Percentiles rank a stretch among this genome's conserved stretches.
These are phyloP conservation scores for Eulacestoma nigropectus DNA, from an alignment of 2,113 vertebrate species.

Conservation along the genomic window DNA sequence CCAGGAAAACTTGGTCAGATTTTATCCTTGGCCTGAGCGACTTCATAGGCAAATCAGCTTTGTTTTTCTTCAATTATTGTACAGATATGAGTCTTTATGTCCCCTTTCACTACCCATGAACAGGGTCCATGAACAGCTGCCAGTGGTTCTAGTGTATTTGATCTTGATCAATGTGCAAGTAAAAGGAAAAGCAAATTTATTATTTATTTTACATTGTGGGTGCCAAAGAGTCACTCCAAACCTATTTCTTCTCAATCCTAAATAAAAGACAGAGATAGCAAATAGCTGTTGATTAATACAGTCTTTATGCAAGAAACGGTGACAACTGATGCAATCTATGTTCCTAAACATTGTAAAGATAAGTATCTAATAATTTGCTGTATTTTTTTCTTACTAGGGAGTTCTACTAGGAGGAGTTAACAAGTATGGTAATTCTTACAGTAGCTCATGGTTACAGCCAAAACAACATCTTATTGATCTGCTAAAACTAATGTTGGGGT, in stretches of 20 bases:
- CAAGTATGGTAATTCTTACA: neutral
- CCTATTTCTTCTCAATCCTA: neutral
- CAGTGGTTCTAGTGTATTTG: neutral
- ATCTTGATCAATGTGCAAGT: neutral
- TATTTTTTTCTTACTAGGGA: neutral
- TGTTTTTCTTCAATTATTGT: neutral
- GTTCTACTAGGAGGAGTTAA: neutral
- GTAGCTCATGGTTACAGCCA: neutral
- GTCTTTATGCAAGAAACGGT: neutral
- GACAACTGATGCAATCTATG: neutral
- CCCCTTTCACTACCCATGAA: neutral
- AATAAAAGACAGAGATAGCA: neutral
- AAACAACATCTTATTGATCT: neutral
- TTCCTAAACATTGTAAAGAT: neutral
- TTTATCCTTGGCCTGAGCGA: neutral
- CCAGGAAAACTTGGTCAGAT: neutral
- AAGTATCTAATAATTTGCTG: neutral
- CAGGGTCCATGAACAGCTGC: neutral
- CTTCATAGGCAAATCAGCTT: neutral
- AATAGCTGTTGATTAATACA: neutral
- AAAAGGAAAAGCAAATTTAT: neutral
- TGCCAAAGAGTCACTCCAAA: neutral
- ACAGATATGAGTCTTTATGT: neutral
- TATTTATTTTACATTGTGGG: neutral
- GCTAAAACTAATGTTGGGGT: neutral